Base-by-base conservation (phyloP, 2,888 invertebrate genomes). In the Euproctis similis region DNA sequence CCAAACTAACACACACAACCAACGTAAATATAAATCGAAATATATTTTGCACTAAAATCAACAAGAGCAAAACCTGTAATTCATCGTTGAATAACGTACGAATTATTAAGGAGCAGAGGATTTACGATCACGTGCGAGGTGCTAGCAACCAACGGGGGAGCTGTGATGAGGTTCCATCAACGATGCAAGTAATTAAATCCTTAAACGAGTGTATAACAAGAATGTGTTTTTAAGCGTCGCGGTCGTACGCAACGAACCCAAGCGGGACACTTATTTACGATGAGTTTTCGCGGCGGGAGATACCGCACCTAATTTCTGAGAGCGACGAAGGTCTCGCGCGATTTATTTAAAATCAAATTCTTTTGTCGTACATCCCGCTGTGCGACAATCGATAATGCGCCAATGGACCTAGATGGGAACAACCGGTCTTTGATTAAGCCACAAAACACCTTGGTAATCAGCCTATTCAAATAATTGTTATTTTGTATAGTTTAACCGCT, bases 131-230 rank as follows among this genome's bases (percentile, higher is more conserved):
- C 73, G 74, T 65, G 64, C 60, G 45, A 55, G 46, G 56, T 51
- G 53, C 48, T 47, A 51, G 54, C 46, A 56, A 44, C 34, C 47
- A 25, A 40, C 40, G 40, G 41, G 33, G 37, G 33, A 39, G 26
- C 36, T 39, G 31, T 40, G 43, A 40, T 46, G 47, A 42, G 49
- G 31, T 50, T 56, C 59, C 69, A 71, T 72, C 71, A 65, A 55
- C 60, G 68, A 67, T 70, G 68, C 75, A 74, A 71, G 72, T 78
- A 81, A 82, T 82, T 81, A 80, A 81, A 82, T 71, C 67, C 71
- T 69, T 77, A 78, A 80, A 77, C 71, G 77, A 78, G 74, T 78
- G 78, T 80, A 76, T 75, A 74, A 74, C 71, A 76, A 80, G 75
- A 72, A 73, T 73, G 62, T 71, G 68, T 70, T 70, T 73, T 71